These are phyloP conservation scores for Epistrophe eligans DNA, from an alignment of 2,888 invertebrate genomes.

Conservation along the genomic window DNA sequence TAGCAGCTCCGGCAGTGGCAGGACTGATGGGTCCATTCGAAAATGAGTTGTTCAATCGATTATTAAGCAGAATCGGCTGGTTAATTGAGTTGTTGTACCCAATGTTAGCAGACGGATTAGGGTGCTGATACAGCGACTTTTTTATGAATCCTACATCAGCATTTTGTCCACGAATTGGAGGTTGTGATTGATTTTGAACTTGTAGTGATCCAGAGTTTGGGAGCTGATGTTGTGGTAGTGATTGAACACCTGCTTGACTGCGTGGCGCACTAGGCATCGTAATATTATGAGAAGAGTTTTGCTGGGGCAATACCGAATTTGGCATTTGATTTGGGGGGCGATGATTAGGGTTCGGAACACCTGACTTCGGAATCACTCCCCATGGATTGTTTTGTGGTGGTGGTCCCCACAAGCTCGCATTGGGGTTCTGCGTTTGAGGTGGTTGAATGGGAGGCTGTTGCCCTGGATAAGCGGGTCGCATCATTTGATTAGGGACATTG, in stretches of 20 bases:
- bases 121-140: slow-evolving; percentile 60
- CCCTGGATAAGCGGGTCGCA: slow-evolving; percentile 77
- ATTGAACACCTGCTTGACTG: slow-evolving; percentile 41
- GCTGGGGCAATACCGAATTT: slow-evolving; percentile 62
- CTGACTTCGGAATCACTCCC: slow-evolving; percentile 82
- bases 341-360: slow-evolving; percentile 59
- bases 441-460: slow-evolving; percentile 78
- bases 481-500: slow-evolving; percentile 77
- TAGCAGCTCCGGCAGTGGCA: slow-evolving; percentile 68
- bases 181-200: slow-evolving; percentile 53
- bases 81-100: slow-evolving; percentile 72
- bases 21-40: slow-evolving; percentile 83
- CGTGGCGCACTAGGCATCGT: slow-evolving; percentile 50
- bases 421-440: slow-evolving; percentile 81
- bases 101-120: slow-evolving; percentile 52
- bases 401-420: slow-evolving; percentile 83
- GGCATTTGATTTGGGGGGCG: slow-evolving; percentile 63
- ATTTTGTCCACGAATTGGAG: slow-evolving; percentile 66
- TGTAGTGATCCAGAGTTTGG: slow-evolving; percentile 44
- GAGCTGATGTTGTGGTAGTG: slow-evolving; percentile 76
- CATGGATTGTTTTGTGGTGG: slow-evolving; percentile 83
- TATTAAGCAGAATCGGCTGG: slow-evolving; percentile 79
- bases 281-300: slow-evolving; percentile 56
- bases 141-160: slow-evolving; percentile 63
- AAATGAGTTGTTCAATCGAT: slow-evolving; percentile 80